Conservation (phyloP, 2,888 invertebrate genomes). For the Andrena dorsata region DNA sequence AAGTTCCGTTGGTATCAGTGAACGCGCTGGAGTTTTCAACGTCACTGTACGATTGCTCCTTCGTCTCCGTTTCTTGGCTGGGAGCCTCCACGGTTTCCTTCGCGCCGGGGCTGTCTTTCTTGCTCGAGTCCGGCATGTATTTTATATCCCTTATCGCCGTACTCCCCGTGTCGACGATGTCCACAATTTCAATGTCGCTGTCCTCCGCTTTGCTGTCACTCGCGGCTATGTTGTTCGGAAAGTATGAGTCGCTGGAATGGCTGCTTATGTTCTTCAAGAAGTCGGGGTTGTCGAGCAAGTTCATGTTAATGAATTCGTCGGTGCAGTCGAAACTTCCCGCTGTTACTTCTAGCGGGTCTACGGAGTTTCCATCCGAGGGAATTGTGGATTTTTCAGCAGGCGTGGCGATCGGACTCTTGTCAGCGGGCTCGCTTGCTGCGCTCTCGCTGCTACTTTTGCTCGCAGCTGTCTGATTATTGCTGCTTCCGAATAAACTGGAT, state of each 20-base stretch:
- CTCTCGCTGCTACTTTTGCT: background rate
- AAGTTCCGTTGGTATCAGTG: background rate
- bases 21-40: constrained; percentile 55
- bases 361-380: constrained; percentile 4
- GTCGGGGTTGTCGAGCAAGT: constrained; percentile 77
- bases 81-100: background rate
- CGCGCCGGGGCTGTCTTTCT: background rate
- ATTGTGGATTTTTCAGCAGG: background rate
- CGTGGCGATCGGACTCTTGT: background rate
- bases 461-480: background rate
- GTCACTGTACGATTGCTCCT: constrained; percentile 35
- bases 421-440: background rate
- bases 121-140: background rate
- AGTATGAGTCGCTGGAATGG: background rate
- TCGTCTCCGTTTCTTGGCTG: constrained; percentile 4
- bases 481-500: constrained; percentile 15
- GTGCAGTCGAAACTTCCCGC: constrained; percentile 43
- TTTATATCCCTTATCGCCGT: constrained; percentile 25
- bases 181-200: constrained; percentile 81
- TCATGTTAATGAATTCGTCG: constrained; percentile 78
- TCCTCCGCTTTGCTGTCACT: constrained; percentile 72
- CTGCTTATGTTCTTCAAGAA: constrained; percentile 65
- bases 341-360: constrained; percentile 63
- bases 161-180: constrained; percentile 38
- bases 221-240: background rate